Conservation (phyloP, 2,797 vertebrate genomes). For the Otolemur crassicaudatus region DNA sequence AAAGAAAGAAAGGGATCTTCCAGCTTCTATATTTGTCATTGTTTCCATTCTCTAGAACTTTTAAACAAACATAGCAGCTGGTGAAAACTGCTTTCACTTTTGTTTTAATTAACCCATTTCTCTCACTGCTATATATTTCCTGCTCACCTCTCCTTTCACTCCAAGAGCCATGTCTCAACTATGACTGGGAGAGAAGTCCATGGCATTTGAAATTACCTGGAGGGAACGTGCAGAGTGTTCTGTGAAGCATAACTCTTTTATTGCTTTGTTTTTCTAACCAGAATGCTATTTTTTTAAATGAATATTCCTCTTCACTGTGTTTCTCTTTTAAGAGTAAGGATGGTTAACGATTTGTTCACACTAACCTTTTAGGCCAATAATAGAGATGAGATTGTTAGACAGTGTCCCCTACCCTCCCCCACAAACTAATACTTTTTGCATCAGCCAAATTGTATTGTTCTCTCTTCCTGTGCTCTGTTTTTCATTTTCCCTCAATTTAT, state of each 20-base stretch:
- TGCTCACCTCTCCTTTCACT: neutral
- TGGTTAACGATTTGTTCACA: neutral
- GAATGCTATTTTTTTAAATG: neutral
- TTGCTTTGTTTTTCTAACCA: neutral
- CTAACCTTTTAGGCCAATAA: neutral
- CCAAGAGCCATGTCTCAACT: neutral
- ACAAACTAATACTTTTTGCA: neutral
- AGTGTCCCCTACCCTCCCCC: neutral
- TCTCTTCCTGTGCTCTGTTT: neutral
- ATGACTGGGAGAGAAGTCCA: neutral
- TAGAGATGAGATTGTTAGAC: neutral
- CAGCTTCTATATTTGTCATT: neutral
- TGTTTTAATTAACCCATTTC: neutral
- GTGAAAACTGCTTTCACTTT: neutral
- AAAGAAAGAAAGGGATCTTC: neutral
- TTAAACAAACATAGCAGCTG: neutral
- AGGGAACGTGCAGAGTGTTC: neutral
- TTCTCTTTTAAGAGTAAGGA: neutral
- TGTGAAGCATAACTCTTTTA: neutral
- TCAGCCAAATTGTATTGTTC: neutral
- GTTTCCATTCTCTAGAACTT: neutral
- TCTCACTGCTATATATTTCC: neutral
- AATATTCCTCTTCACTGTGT: neutral
- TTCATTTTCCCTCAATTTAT: slow-evolving; percentile 27
- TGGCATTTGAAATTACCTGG: neutral